phyloP scores from a whole-genome alignment of 2,797 vertebrate species.

The Eulemur albifrons region DNA sequence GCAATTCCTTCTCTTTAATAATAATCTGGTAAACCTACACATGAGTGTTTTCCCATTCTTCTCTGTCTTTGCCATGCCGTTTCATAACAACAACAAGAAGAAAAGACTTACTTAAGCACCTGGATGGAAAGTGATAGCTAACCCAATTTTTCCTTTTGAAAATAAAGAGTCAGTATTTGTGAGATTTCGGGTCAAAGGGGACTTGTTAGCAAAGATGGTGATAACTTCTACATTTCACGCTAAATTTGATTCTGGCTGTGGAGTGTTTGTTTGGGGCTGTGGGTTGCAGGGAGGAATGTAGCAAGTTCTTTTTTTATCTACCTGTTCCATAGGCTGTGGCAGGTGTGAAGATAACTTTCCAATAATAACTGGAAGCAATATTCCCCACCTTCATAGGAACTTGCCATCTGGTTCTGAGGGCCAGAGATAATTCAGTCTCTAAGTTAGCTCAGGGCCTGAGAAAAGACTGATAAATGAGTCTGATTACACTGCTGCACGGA shows the following conservation, averaged over 20 bases:
- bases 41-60: no score
- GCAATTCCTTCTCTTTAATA: no score
- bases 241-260: conserved; percentile 73
- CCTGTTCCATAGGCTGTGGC: conserved; percentile 70
- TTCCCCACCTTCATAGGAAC: conserved; percentile 80
- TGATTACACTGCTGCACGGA: conserved; percentile 64
- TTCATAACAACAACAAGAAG: no score
- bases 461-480: conserved; percentile 85
- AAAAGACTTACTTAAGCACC: no score
- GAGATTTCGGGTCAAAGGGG: conserved; percentile 74
- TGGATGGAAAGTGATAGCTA: no score
- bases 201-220: conserved; percentile 64
- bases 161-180: conserved; percentile 57
- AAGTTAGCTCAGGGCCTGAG: conserved; percentile 68
- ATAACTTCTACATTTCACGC: conserved; percentile 77
- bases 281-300: conserved; percentile 19
- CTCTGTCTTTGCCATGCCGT: no score
- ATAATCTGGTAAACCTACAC: no score
- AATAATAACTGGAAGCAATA: conserved; percentile 65
- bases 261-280: conserved; percentile 78
- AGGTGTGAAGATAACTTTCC: conserved; percentile 83
- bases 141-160: conserved; percentile 75
- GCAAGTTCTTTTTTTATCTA: conserved; percentile 69
- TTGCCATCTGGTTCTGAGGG: conserved; percentile 82
- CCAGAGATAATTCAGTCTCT: conserved; percentile 82